Evolutionary conservation across 2,113 vertebrate species (phyloP).

Genomic region (Chaetops frenatus): DNA sequence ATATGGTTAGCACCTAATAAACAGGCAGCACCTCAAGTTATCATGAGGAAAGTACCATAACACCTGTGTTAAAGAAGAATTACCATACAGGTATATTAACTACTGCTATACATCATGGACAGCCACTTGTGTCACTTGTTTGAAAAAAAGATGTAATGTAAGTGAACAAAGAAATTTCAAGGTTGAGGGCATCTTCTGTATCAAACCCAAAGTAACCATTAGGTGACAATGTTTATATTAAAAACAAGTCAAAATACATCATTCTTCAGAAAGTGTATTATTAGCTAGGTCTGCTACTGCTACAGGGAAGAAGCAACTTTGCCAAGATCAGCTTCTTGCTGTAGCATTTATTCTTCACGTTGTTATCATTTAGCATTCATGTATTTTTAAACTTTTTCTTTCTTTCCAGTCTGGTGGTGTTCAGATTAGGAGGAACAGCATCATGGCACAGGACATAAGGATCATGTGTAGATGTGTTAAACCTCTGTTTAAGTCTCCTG

Average conservation of each 20-base stretch:
- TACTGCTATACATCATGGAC: background rate
- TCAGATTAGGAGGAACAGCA: background rate
- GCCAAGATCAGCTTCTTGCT: background rate
- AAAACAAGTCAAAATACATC: background rate
- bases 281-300: background rate
- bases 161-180: background rate
- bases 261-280: background rate
- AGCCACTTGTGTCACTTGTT: background rate
- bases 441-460: background rate
- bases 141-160: background rate
- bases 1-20: slow-evolving; percentile 66
- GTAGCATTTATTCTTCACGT: rapidly evolving
- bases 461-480: too few species aligned
- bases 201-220: background rate
- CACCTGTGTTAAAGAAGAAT: background rate
- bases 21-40: slow-evolving; percentile 48
- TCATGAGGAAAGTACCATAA: background rate
- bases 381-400: background rate
- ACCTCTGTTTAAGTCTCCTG: background rate
- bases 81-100: background rate
- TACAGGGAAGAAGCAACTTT: background rate
- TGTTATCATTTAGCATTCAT: background rate
- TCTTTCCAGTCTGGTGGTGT: background rate
- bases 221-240: background rate
- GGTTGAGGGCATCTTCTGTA: background rate